Conservation (phyloP, 2,113 vertebrate genomes). For the Empidonax traillii region DNA sequence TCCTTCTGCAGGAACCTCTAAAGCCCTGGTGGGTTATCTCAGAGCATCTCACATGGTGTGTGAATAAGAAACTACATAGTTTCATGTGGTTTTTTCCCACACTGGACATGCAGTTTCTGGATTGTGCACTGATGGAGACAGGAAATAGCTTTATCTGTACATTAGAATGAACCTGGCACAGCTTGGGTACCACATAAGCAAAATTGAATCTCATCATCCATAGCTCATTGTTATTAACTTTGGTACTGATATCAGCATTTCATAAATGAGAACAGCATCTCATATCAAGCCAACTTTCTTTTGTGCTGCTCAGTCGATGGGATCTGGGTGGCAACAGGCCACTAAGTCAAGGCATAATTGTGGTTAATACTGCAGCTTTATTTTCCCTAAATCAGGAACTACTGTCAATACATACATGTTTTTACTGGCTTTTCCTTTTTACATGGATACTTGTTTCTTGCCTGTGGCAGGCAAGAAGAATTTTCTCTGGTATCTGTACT, state of each 20-base stretch:
- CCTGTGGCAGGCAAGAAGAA: neutral
- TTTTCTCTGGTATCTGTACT: neutral
- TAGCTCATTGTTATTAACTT: constrained; percentile 41
- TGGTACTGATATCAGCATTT: neutral
- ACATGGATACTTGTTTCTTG: neutral
- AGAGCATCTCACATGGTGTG: accelerated
- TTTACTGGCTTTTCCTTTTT: neutral
- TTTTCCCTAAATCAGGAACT: neutral
- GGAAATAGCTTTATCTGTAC: neutral
- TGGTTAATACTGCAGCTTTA: neutral
- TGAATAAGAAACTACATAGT: neutral
- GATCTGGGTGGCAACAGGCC: neutral
- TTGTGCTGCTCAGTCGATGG: neutral
- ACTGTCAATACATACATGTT: neutral
- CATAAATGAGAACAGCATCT: neutral
- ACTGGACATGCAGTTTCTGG: neutral
- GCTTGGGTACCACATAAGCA: neutral
- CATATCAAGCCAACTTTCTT: neutral
- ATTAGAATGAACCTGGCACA: neutral
- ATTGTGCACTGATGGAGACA: neutral
- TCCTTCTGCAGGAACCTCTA: neutral
- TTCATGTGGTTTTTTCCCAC: neutral
- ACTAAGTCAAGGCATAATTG: neutral
- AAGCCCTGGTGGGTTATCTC: neutral
- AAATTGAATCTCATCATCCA: constrained; percentile 16